Evolutionary conservation across 2,888 invertebrate genomes (phyloP).

Genomic region (Epinotia brunnichana): DNA sequence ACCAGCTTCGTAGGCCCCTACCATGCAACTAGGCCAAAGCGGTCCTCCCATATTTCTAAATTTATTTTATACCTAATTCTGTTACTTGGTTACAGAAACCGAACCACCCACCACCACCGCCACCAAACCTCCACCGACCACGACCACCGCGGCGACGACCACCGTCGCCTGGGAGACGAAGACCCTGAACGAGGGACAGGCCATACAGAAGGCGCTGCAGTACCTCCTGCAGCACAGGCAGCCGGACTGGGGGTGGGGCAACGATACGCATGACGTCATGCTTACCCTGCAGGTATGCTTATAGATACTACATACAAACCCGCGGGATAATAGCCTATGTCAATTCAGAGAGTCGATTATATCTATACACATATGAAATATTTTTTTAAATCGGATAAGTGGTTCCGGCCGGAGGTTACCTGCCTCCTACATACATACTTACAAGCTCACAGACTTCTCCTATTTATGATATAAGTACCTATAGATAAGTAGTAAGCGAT

Average conservation of each 20-base stretch:
- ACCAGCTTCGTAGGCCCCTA: too few species aligned
- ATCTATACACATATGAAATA: too few species aligned
- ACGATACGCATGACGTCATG: conserved; percentile 92
- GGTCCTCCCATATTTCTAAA: neutral
- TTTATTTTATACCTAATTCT: neutral
- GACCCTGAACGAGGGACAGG: conserved; percentile 80
- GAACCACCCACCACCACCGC: conserved; percentile 67
- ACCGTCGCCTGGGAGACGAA: conserved; percentile 73
- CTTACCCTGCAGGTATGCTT: conserved; percentile 88
- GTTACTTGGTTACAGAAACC: conserved; percentile 61
- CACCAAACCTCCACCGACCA: conserved; percentile 60
- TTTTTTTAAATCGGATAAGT: too few species aligned
- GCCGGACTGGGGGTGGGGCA: conserved; percentile 91
- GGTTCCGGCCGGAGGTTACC: too few species aligned
- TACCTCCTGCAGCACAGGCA: conserved; percentile 90
- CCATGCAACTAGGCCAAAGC: too few species aligned
- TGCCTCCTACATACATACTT: too few species aligned
- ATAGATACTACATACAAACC: neutral
- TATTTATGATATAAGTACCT: too few species aligned
- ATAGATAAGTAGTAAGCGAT: too few species aligned
- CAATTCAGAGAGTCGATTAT: too few species aligned
- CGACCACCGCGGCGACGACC: conserved; percentile 61
- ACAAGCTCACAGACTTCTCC: too few species aligned
- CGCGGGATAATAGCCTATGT: too few species aligned
- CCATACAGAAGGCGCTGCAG: conserved; percentile 87